Evolutionary conservation across 2,888 invertebrate genomes (phyloP), one percentile per base, ranked within the genome.

Genomic region (Archips crataeganus): DNA sequence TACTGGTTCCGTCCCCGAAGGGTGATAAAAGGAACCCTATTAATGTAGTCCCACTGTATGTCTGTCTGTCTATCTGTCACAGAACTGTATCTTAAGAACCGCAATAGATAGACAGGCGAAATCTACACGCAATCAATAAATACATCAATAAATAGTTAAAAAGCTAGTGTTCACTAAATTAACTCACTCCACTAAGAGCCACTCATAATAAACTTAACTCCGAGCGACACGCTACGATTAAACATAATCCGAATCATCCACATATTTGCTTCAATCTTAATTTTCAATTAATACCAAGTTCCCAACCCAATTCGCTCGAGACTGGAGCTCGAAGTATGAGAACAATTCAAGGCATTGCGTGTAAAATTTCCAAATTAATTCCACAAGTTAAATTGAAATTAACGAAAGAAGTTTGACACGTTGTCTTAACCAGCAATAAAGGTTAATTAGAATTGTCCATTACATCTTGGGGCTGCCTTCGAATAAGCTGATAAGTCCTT

Each of bases 291-390:
- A 57, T 57, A 57, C 57, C 57, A 10, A 57, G 32, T 11, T 57
- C 23, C 23, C 32, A 23, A 54, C 57, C 32, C 32, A 11, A 32
- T 57, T 32, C 57, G 32, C 39, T 39, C 39, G 4, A 9, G 51
- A 54, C 51, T 51, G 39, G 39, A 39, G 6, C n/a, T 32, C n/a
- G 34, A 68, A 73, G 72, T 68, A 68, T 42, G 39, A 13, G 47
- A 73, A 73, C 72, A 73, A 73, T 63, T 47, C 42, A 67, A 47
- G 23, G 62, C 47, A 73, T 73, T 73, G 15, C 67, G 63, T 68
- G 68, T 68, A 63, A 63, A 68, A 68, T 68, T 65, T 60, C 32
- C 39, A 59, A 68, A 73, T 73, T 63, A 63, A 73, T 59, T 63
- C 39, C 72, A 15, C 49, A 63, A 66, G 63, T 68, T 73, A 49